These are phyloP conservation scores for Neogale vison DNA, from an alignment of 2,113 vertebrate species.

Conservation along the genomic window DNA sequence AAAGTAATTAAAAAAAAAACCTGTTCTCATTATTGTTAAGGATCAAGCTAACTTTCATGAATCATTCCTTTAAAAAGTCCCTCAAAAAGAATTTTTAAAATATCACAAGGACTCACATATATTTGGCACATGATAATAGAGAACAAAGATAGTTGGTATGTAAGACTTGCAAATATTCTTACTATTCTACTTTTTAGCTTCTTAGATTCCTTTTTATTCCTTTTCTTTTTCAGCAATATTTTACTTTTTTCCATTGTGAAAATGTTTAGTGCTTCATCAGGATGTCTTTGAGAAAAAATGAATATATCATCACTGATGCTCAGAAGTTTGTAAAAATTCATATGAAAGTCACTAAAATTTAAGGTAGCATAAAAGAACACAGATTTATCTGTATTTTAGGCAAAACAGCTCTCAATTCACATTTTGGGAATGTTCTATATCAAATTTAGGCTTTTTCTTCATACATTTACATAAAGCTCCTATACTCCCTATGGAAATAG, in stretches of 20 bases:
- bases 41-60: conserved; percentile 17
- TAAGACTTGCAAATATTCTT: conserved; percentile 56
- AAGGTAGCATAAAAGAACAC: conserved; percentile 32
- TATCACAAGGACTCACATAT: background rate
- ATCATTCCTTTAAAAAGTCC: conserved; percentile 28
- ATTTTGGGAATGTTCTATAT: conserved; percentile 48
- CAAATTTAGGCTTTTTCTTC: conserved; percentile 51
- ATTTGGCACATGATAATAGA: background rate
- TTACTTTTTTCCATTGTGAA: conserved; percentile 55
- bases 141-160: background rate
- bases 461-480: conserved; percentile 40
- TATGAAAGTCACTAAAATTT: conserved; percentile 53
- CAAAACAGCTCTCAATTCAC: conserved; percentile 21
- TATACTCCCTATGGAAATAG: conserved; percentile 23
- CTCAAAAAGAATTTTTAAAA: conserved; percentile 45
- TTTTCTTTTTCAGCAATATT: conserved; percentile 58
- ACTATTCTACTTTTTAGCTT: conserved; percentile 57
- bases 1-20: conserved; percentile 22
- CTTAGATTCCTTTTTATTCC: conserved; percentile 64
- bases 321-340: conserved; percentile 24
- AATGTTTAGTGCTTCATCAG: conserved; percentile 61
- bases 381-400: conserved; percentile 5
- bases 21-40: background rate
- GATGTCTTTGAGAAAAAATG: conserved; percentile 41
- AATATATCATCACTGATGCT: conserved; percentile 58